Evolutionary conservation across 92 coral and sea anemone species (phyloP), one percentile per base, ranked within the genome.

Genomic region (Phenganax stokvisi): DNA sequence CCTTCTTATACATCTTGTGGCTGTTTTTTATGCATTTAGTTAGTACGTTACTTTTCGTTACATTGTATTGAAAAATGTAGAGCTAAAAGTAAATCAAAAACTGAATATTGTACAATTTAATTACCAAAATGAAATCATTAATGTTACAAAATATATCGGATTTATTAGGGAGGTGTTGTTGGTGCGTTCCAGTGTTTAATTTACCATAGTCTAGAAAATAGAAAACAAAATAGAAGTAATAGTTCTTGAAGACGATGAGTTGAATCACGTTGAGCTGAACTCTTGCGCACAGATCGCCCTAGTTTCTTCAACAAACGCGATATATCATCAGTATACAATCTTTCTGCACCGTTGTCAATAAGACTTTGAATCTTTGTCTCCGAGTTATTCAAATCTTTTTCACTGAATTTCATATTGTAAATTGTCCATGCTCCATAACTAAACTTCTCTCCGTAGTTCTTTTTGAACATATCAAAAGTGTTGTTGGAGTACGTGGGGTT

Each of bases 341-440:
- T 84, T 77, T 87, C 87, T n/a, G 89, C 96, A 16, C 87, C 84
- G 37, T 93, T 87, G 13, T 79, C 65, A 60, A 88, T 84, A 76
- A 93, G 87, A 66, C 76, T 82, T 77, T 89, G 89, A 61, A 93
- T 80, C 65, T 72, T 84, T 58, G 54, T 77, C 51, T 91, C 93
- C 57, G 89, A 86, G 4, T 20, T 47, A 47, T 67, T 81, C 65
- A 85, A 80, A 17, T 69, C 62, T 17, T 87, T 61, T 30, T 91
- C 75, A 9, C 73, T 73, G 28, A 83, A 83, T 37, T 60, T 72
- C 86, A 93, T 71, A 29, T 76, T 85, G 83, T 93, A 92, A 56
- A 93, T 77, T 57, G 94, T 91, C 82, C 90, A 93, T 60, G 97
- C 93, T 9, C 97, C 97, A 31, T 90, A 87, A 55, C 97, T 93